These are phyloP conservation scores for Empis livida DNA, from an alignment of 2,888 invertebrate species.

Conservation along the genomic window DNA sequence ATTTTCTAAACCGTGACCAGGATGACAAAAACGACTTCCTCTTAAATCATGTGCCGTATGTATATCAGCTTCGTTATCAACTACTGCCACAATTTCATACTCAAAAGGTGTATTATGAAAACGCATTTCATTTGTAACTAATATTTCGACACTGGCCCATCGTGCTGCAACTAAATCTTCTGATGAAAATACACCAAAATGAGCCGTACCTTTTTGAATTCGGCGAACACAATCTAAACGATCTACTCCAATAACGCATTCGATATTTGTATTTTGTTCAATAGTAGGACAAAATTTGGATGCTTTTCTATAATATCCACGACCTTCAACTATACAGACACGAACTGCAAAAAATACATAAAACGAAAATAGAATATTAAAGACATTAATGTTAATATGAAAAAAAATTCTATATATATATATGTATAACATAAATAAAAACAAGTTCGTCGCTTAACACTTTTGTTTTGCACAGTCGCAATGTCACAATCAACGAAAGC, in stretches of 20 bases:
- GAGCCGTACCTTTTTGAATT: constrained; percentile 63
- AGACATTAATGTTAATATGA: too few species aligned
- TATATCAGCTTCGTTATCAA: constrained; percentile 46
- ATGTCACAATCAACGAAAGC: too few species aligned
- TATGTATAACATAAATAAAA: background rate
- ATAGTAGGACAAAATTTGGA: constrained; percentile 50
- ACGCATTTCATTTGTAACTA: constrained; percentile 57
- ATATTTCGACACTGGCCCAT: constrained; percentile 51
- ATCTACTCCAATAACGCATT: constrained; percentile 59
- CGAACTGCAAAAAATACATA: constrained; percentile 55
- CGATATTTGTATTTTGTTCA: constrained; percentile 43
- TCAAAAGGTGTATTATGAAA: constrained; percentile 41
- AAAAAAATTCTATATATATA: background rate
- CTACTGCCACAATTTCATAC: constrained; percentile 53
- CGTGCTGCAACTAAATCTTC: constrained; percentile 69
- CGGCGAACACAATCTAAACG: constrained; percentile 70
- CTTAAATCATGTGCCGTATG: constrained; percentile 47
- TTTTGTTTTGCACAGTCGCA: too few species aligned
- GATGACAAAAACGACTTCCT: constrained; percentile 67
- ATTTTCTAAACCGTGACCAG: constrained; percentile 57
- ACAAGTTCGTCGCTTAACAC: too few species aligned
- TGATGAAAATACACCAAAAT: constrained; percentile 71
- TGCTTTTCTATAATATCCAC: constrained; percentile 46
- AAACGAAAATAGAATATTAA: too few species aligned
- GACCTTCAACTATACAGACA: constrained; percentile 57